A percentile compares a stretch with the other conserved stretches of the same genome.
Conservation (phyloP, 2,113 vertebrate species). For the Oreotragus oreotragus region DNA sequence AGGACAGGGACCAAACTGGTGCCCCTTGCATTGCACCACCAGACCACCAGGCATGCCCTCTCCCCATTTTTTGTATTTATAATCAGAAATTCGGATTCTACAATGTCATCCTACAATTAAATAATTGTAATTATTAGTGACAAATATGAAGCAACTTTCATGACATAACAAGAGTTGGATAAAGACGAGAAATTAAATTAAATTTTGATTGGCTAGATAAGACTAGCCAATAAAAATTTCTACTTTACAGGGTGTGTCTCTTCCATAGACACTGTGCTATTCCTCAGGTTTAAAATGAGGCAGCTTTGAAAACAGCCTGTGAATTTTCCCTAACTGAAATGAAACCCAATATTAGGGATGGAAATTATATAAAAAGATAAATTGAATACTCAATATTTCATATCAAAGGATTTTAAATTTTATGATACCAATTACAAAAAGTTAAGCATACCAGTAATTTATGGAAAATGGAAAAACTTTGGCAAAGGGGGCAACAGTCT, state of each 20-base stretch:
- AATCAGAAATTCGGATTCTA: not conserved
- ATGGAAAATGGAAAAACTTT: slow-evolving; percentile 20
- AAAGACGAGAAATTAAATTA: not conserved
- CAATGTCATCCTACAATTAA: not conserved
- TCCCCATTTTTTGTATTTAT: not conserved
- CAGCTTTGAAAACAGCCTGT: slow-evolving; percentile 24
- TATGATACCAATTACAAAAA: slow-evolving; percentile 35
- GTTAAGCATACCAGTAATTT: not conserved
- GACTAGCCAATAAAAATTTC: not conserved
- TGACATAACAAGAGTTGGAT: not conserved
- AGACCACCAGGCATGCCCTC: not conserved
- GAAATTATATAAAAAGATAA: slow-evolving; percentile 43
- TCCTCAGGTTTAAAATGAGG: slow-evolving; percentile 15
- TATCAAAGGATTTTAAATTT: slow-evolving; percentile 29
- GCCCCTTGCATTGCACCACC: not conserved
- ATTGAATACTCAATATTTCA: slow-evolving; percentile 20
- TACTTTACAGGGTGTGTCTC: not conserved
- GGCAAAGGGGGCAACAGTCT: not conserved
- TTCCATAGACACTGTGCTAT: not conserved
- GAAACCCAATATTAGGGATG: not conserved
- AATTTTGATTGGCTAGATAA: not conserved
- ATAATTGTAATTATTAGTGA: not conserved
- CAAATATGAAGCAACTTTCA: not conserved
- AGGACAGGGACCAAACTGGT: not conserved
- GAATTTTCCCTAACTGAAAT: not conserved